phyloP scores from a whole-genome alignment of 2,888 invertebrate species.

The Idaea dimidiata region DNA sequence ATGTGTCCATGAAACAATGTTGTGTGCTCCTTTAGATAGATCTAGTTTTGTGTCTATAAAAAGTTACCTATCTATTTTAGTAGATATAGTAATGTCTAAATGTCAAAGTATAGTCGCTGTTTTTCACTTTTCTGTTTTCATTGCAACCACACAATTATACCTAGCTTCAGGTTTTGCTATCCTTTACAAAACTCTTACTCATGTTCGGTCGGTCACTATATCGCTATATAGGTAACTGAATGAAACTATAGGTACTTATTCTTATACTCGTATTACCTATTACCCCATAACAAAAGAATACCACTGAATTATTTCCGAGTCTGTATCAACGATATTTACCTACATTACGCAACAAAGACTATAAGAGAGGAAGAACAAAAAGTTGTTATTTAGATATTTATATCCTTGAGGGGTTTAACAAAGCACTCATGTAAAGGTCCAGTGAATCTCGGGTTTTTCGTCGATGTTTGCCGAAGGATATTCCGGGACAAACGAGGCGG shows the following conservation, averaged over 20 bases:
- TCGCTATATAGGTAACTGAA: no score
- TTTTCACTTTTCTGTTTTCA: no score
- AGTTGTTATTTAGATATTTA: constrained; percentile 57
- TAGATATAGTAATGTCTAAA: no score
- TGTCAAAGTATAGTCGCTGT: no score
- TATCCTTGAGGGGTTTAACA: constrained; percentile 57
- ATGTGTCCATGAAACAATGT: constrained; percentile 61
- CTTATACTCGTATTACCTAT: constrained; percentile 15
- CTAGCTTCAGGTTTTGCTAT: no score
- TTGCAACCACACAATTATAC: no score
- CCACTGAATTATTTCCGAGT: neutral
- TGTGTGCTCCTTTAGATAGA: constrained; percentile 9
- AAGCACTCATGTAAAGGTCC: constrained; percentile 73
- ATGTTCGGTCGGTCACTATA: no score
- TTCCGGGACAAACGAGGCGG: constrained; percentile 74
- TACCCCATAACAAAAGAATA: constrained; percentile 28
- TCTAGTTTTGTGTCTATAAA: no score
- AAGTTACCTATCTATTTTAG: no score
- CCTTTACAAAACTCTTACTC: no score
- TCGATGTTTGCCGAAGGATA: constrained; percentile 76
- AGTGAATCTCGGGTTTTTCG: constrained; percentile 73
- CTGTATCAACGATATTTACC: constrained; percentile 5
- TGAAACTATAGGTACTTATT: constrained; percentile 9
- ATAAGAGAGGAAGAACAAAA: constrained; percentile 13
- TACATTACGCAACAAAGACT: constrained; percentile 4